Percentiles rank a stretch among this genome's conserved stretches.
Evolutionary conservation across 2,888 invertebrate genomes (phyloP).

Genomic region (Philaethria dido): DNA sequence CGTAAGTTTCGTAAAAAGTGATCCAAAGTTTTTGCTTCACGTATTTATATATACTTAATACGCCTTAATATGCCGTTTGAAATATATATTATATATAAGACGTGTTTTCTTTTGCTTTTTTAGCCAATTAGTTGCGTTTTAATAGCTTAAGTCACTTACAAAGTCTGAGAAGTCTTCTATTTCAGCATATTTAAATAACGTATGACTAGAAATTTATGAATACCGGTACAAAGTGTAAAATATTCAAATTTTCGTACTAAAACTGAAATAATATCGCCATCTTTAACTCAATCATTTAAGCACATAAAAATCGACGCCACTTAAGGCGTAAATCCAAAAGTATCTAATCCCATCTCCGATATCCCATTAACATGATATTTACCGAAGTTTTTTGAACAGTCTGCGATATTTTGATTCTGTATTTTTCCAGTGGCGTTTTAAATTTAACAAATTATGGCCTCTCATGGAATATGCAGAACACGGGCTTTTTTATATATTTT

Average conservation of each 20-base stretch:
- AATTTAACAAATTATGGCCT: slow-evolving; percentile 3
- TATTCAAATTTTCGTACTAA: not conserved
- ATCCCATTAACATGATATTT: slow-evolving; percentile 40
- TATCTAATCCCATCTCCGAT: slow-evolving; percentile 32
- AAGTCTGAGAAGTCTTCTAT: not conserved
- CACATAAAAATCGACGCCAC: not conserved
- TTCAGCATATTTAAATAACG: not conserved
- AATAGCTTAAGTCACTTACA: not conserved
- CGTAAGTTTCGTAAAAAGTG: no score
- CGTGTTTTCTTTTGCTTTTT: not conserved
- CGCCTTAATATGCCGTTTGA: not conserved
- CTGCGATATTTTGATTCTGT: not conserved
- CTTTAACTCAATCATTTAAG: not conserved
- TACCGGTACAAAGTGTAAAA: not conserved
- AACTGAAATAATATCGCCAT: not conserved
- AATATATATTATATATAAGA: not conserved
- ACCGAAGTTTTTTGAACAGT: not conserved
- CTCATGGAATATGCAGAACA: slow-evolving; percentile 8
- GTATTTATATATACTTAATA: no score
- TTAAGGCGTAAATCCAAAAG: slow-evolving; percentile 9
- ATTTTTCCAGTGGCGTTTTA: not conserved
- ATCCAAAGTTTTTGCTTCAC: no score
- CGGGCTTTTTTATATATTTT: not conserved
- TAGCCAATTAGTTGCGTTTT: not conserved
- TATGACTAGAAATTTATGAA: not conserved